phyloP scores from a whole-genome alignment of 2,797 vertebrate species.

The Limosa lapponica region DNA sequence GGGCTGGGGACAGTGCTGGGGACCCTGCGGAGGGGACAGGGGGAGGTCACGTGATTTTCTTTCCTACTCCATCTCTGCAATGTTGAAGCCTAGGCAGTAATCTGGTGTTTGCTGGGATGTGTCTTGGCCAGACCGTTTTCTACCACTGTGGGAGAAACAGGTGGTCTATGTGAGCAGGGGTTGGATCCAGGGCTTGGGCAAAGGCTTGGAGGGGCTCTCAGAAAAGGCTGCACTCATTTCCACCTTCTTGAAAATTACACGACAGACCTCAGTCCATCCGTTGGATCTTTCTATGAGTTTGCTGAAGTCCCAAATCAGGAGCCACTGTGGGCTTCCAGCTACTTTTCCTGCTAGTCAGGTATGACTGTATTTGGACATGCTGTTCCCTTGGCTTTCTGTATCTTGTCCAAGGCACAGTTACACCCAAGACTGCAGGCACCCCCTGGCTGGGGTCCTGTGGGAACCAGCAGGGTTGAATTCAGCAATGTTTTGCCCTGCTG shows the following conservation, averaged over 20 bases:
- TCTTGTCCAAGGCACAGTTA: background rate
- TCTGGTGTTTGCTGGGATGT: background rate
- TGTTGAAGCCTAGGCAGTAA: background rate
- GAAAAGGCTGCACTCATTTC: background rate
- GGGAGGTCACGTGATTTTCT: accelerated
- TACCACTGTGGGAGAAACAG: background rate
- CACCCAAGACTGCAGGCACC: too few species aligned
- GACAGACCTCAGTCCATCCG: background rate
- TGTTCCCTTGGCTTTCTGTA: background rate
- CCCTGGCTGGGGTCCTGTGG: background rate
- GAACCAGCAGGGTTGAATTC: background rate
- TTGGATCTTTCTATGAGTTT: background rate
- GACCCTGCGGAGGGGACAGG: background rate
- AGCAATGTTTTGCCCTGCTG: background rate
- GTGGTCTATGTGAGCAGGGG: background rate
- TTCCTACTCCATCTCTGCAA: background rate
- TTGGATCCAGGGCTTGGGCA: background rate
- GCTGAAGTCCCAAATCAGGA: background rate
- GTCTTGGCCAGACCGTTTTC: background rate
- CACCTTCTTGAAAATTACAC: background rate
- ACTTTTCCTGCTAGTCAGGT: background rate
- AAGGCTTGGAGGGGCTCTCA: background rate
- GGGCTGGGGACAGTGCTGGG: background rate
- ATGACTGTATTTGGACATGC: background rate
- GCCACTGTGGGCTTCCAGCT: background rate